Percentiles rank a stretch among this genome's conserved stretches.
These are phyloP conservation scores for Nymphicus hollandicus DNA, from an alignment of 2,113 vertebrate genomes.

Conservation along the genomic window DNA sequence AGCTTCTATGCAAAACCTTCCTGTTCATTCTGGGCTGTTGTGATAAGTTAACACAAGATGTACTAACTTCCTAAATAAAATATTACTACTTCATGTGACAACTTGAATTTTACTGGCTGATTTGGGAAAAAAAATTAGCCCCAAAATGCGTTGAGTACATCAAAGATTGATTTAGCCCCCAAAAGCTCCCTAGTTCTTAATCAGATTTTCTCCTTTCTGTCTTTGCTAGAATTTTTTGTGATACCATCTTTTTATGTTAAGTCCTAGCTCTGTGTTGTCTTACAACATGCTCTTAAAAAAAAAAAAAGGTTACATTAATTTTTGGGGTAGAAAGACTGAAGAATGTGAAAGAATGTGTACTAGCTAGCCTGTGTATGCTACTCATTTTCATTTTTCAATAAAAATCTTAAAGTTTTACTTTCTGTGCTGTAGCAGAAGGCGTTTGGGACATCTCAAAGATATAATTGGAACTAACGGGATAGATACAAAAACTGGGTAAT, in stretches of 20 bases:
- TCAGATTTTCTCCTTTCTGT: not conserved
- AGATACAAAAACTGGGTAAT: not conserved
- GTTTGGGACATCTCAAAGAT: not conserved
- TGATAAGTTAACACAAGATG: not conserved
- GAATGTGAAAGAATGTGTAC: not conserved
- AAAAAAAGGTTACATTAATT: not conserved
- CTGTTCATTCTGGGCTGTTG: not conserved
- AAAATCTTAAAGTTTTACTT: not conserved
- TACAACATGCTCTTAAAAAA: not conserved
- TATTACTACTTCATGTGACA: not conserved
- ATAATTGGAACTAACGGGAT: not conserved
- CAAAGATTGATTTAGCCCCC: not conserved
- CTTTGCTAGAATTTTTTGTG: not conserved
- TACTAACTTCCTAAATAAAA: not conserved
- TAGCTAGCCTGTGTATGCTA: not conserved
- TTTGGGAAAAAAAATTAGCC: not conserved
- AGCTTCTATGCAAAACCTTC: not conserved
- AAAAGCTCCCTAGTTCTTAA: not conserved
- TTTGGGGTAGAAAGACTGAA: not conserved
- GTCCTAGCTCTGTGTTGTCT: not conserved
- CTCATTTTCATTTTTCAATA: not conserved
- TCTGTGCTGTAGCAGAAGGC: not conserved
- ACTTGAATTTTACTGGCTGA: not conserved
- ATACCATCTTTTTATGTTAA: not conserved
- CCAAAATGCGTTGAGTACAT: not conserved